A percentile compares a stretch with the other conserved stretches of the same genome.
phyloP scores from a whole-genome alignment of 2,113 vertebrate genomes.

The Limnothrissa miodon region DNA sequence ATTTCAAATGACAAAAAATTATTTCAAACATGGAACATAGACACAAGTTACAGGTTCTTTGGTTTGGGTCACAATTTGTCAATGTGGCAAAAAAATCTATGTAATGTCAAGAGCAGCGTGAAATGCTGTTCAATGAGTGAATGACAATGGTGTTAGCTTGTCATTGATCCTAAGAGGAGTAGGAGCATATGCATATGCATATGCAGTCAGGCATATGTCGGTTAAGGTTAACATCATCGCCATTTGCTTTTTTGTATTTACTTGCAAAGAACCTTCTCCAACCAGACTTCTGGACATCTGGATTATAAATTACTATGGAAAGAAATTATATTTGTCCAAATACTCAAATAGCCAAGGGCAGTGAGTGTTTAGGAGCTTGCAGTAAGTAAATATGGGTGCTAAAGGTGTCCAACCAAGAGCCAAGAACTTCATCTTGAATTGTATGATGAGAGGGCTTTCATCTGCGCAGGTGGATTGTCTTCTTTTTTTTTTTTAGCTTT shows the following conservation, averaged over 20 bases:
- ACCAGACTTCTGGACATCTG: conserved; percentile 12
- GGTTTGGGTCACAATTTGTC: too few species aligned
- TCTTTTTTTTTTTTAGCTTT: not conserved
- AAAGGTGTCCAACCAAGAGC: not conserved
- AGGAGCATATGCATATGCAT: too few species aligned
- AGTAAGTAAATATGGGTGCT: not conserved
- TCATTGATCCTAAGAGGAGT: too few species aligned
- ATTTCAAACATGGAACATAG: too few species aligned
- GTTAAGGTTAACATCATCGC: not conserved
- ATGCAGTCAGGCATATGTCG: too few species aligned
- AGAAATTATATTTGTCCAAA: conserved; percentile 7
- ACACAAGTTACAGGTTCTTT: too few species aligned
- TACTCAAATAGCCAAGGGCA: not conserved
- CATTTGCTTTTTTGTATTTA: conserved; percentile 13
- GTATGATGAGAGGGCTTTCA: not conserved
- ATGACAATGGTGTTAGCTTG: too few species aligned
- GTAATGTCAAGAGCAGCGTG: too few species aligned
- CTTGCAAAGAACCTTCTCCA: conserved; percentile 2
- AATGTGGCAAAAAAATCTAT: too few species aligned
- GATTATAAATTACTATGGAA: conserved; percentile 10
- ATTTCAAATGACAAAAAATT: too few species aligned
- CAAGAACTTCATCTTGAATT: not conserved
- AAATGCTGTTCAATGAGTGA: too few species aligned
- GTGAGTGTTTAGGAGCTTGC: not conserved
- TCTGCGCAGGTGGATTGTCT: not conserved